These are phyloP conservation scores for Stenodera caucasica DNA, from an alignment of 2,888 invertebrate genomes.

Conservation along the genomic window DNA sequence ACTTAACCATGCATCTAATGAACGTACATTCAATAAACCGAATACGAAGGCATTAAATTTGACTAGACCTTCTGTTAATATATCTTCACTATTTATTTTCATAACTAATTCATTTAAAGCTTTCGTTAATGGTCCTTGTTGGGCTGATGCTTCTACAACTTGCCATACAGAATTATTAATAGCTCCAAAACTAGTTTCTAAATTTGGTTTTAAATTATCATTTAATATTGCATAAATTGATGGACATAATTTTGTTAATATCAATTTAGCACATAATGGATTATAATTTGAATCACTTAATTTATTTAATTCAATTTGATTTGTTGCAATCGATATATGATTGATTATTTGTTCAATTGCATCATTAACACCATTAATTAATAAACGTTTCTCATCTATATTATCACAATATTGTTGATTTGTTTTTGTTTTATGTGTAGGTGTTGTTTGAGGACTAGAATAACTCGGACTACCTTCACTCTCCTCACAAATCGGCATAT, in stretches of 20 bases:
- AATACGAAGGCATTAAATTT: slow-evolving; percentile 89
- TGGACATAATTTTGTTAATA: slow-evolving; percentile 77
- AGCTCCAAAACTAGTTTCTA: slow-evolving; percentile 83
- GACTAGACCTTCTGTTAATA: slow-evolving; percentile 79
- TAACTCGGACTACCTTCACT: slow-evolving; percentile 64
- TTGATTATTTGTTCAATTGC: slow-evolving; percentile 75
- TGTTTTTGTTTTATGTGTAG: slow-evolving; percentile 40
- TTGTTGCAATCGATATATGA: slow-evolving; percentile 69
- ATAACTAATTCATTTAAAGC: slow-evolving; percentile 81
- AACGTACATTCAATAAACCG: slow-evolving; percentile 80
- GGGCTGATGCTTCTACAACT: slow-evolving; percentile 84
- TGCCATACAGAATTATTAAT: slow-evolving; percentile 88
- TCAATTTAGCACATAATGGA: slow-evolving; percentile 71
- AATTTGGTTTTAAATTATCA: slow-evolving; percentile 79
- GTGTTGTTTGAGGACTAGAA: slow-evolving; percentile 58
- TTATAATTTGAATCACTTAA: slow-evolving; percentile 64
- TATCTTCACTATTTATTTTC: slow-evolving; percentile 80
- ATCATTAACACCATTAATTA: slow-evolving; percentile 73
- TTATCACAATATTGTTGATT: slow-evolving; percentile 42
- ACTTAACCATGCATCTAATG: slow-evolving; percentile 89
- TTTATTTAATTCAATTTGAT: slow-evolving; percentile 63
- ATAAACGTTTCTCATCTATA: slow-evolving; percentile 67
- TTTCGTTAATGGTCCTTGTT: slow-evolving; percentile 83
- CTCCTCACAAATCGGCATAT: slow-evolving; percentile 68
- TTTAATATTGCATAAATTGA: slow-evolving; percentile 81